A percentile compares a stretch with the other conserved stretches of the same genome.
These are phyloP conservation scores for Lepus oiostolus DNA, from an alignment of 2,797 vertebrate species.

Conservation along the genomic window DNA sequence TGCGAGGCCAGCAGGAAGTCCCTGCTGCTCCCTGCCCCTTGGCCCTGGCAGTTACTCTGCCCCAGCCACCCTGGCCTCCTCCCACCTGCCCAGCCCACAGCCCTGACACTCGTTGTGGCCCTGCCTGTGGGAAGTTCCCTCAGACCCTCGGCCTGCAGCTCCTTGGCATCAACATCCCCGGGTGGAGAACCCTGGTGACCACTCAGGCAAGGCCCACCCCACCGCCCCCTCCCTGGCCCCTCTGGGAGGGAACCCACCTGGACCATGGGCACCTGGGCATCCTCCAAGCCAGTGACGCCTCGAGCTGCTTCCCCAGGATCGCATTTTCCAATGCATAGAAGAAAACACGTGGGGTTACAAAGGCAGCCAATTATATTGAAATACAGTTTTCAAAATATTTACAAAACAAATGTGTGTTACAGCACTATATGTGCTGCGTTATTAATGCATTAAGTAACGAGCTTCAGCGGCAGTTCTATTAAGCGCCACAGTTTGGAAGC, in stretches of 20 bases:
- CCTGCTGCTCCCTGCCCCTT: background rate
- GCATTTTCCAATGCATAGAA: background rate
- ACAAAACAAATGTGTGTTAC: slow-evolving; percentile 34
- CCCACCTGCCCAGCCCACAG: background rate
- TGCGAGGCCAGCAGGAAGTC: rapidly evolving
- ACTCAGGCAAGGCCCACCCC: rapidly evolving
- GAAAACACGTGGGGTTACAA: slow-evolving; percentile 16
- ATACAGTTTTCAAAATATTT: slow-evolving; percentile 73
- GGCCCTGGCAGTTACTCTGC: background rate
- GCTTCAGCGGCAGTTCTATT: background rate
- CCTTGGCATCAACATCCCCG: background rate
- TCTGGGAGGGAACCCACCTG: background rate
- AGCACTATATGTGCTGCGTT: background rate
- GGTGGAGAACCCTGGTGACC: background rate
- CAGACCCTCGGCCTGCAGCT: rapidly evolving
- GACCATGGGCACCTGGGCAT: background rate
- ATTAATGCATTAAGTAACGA: background rate
- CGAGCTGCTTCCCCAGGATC: too few relatives aligned
- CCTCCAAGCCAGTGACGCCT: background rate
- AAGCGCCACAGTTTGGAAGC: background rate
- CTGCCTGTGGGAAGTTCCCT: background rate
- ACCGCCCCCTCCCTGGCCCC: background rate
- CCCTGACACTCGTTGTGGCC: background rate
- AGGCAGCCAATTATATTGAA: slow-evolving; percentile 53
- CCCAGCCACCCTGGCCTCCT: background rate